Base-by-base conservation (phyloP, 2,113 vertebrate species). In the Crotalus tigris region DNA sequence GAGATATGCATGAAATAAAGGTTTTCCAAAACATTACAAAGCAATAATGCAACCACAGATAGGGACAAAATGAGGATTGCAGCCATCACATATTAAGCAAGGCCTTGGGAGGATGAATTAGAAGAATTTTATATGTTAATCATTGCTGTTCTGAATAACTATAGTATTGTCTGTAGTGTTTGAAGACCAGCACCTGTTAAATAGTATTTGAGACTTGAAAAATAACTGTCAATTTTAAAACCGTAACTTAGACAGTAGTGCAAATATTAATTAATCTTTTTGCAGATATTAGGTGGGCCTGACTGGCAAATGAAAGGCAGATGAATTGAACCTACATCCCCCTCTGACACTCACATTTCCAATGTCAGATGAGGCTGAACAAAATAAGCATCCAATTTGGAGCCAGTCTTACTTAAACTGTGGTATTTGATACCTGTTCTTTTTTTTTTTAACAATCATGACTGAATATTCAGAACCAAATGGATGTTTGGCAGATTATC, bases 221-320 rank as follows among this genome's bases (percentile, higher is more conserved):
- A 93, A 24, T 23, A 94, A 5, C 11, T 64, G 13, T 87, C 92
- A 92, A 23, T 59, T 95, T 95, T 96, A 91, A 88, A 93, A 10
- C 0, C 75, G 39, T 55, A 94, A 29, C 51, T 61, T 87, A 92
- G 90, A 44, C 61, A 94, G 89, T 85, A 91, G n/a, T 91, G 85
- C 26, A 96, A 95, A 91, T 94, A 95, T 85, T 95, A 95, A 93
- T 96, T 95, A 94, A 95, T 93, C 19, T 95, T 81, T 93, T 91
- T 91, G 87, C 0, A 1, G 29, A 3, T 94, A 26, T 26, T 93
- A 64, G 95, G 75, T 92, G 91, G 94, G 24, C 58, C 21, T 92
- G 75, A 93, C n/a, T 92, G 91, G 49, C 1, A 0, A 3, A 2
- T 64, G 88, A 9, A 88, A 11, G 0, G 0, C 23, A 49, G 93